Conservation (phyloP, 1,140 invertebrate species). For the Himalopsyche phryganea region DNA sequence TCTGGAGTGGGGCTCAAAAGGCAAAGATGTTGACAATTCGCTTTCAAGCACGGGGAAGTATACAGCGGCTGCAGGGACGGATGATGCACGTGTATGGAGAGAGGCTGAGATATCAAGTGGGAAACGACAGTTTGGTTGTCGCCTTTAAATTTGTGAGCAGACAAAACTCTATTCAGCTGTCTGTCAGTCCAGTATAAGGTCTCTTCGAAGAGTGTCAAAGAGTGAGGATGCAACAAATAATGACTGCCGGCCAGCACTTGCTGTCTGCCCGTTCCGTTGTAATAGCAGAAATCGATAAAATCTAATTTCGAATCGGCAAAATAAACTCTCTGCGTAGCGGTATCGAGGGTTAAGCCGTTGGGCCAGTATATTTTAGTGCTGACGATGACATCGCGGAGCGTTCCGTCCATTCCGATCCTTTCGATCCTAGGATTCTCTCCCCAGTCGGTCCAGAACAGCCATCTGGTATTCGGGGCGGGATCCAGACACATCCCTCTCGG, state of each 20-base stretch:
- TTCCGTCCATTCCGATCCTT: slow-evolving; percentile 92
- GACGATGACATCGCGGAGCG: slow-evolving; percentile 80
- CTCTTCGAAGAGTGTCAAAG: slow-evolving; percentile 88
- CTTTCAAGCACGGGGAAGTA: slow-evolving; percentile 76
- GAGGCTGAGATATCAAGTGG: slow-evolving; percentile 88
- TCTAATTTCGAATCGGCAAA: slow-evolving; percentile 98
- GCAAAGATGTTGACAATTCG: slow-evolving; percentile 87
- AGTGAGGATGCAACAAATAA: slow-evolving; percentile 93
- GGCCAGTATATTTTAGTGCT: slow-evolving; percentile 98
- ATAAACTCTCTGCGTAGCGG: slow-evolving; percentile 89
- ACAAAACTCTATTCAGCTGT: slow-evolving; percentile 82
- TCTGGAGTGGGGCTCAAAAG: slow-evolving; percentile 70
- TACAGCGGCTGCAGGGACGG: slow-evolving; percentile 86
- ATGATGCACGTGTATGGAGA: slow-evolving; percentile 93
- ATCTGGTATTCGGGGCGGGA: slow-evolving; percentile 77
- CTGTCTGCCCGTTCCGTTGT: slow-evolving; percentile 86
- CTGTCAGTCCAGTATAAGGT: slow-evolving; percentile 96
- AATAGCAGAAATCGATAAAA: slow-evolving; percentile 97
- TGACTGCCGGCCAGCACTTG: slow-evolving; percentile 85
- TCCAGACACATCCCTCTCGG: slow-evolving; percentile 92
- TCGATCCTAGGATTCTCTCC: slow-evolving; percentile 96
- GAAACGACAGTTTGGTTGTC: slow-evolving; percentile 90
- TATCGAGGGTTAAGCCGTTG: slow-evolving; percentile 92
- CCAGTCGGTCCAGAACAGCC: slow-evolving; percentile 98
- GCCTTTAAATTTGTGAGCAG: slow-evolving; percentile 88